Conservation (phyloP, 2,113 vertebrate genomes). For the Platichthys flesus region DNA sequence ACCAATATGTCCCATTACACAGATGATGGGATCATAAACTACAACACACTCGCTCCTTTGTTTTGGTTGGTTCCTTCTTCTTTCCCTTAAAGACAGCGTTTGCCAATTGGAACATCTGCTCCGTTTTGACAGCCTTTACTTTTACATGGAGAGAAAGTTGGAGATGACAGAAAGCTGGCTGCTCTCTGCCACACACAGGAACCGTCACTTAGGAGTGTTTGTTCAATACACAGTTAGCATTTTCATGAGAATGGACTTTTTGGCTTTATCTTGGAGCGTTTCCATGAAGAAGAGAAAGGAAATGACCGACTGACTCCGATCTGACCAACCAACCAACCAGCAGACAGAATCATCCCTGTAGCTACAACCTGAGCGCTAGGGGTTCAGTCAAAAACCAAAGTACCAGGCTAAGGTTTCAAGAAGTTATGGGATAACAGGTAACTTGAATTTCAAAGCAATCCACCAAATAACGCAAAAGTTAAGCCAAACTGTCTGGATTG, state of each 20-base stretch:
- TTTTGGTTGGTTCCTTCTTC: too few relatives aligned
- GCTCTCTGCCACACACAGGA: not conserved
- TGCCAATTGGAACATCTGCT: not conserved
- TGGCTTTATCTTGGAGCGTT: not conserved
- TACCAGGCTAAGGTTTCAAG: too few relatives aligned
- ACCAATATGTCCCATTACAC: not conserved
- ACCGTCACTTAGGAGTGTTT: not conserved
- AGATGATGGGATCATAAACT: not conserved
- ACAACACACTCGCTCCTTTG: too few relatives aligned
- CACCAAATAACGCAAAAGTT: too few relatives aligned
- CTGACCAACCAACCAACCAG: not conserved
- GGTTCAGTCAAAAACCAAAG: too few relatives aligned
- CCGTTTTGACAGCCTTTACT: too few relatives aligned
- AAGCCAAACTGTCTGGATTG: too few relatives aligned
- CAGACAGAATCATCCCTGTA: too few relatives aligned
- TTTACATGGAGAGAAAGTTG: not conserved
- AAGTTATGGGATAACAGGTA: not conserved
- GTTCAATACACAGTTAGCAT: not conserved
- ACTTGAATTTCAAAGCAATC: too few relatives aligned
- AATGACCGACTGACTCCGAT: too few relatives aligned
- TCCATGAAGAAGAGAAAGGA: not conserved
- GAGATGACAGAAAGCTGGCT: constrained; percentile 8
- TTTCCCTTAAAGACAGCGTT: too few relatives aligned
- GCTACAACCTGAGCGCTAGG: too few relatives aligned
- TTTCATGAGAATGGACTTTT: not conserved